Evolutionary conservation across 2,888 invertebrate genomes (phyloP).

Genomic region (Andricus curvator): DNA sequence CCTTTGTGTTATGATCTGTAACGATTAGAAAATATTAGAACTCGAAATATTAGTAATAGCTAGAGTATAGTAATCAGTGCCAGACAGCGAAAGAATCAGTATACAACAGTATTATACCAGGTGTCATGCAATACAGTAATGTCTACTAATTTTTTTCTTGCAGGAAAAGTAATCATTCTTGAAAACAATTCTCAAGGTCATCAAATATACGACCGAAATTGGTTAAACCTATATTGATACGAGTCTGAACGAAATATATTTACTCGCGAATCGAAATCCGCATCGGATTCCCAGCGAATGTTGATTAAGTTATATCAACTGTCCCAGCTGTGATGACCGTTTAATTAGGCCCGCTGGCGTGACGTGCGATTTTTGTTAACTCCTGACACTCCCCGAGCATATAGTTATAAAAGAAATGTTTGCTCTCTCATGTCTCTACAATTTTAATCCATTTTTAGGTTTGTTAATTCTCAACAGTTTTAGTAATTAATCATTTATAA

Average conservation of each 20-base stretch:
- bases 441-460: background rate
- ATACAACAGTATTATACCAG: too few relatives aligned
- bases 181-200: background rate
- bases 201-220: background rate
- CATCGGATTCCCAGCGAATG: background rate
- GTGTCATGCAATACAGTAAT: too few relatives aligned
- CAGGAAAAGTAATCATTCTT: too few relatives aligned
- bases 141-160: too few relatives aligned
- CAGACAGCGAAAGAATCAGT: too few relatives aligned
- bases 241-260: background rate
- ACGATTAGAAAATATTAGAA: too few relatives aligned
- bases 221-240: background rate
- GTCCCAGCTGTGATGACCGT: constrained; percentile 17
- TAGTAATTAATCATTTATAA: too few relatives aligned
- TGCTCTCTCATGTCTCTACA: background rate
- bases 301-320: constrained; percentile 35
- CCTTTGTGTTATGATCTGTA: too few relatives aligned
- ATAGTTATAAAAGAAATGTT: background rate
- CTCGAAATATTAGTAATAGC: too few relatives aligned
- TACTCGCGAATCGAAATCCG: constrained; percentile 1
- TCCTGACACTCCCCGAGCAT: background rate
- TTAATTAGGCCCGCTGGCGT: constrained; percentile 13
- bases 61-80: too few relatives aligned
- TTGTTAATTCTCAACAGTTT: too few relatives aligned
- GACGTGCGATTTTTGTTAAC: background rate